phyloP scores from a whole-genome alignment of 2,113 vertebrate genomes.

The Oxygymnocypris stewartii region DNA sequence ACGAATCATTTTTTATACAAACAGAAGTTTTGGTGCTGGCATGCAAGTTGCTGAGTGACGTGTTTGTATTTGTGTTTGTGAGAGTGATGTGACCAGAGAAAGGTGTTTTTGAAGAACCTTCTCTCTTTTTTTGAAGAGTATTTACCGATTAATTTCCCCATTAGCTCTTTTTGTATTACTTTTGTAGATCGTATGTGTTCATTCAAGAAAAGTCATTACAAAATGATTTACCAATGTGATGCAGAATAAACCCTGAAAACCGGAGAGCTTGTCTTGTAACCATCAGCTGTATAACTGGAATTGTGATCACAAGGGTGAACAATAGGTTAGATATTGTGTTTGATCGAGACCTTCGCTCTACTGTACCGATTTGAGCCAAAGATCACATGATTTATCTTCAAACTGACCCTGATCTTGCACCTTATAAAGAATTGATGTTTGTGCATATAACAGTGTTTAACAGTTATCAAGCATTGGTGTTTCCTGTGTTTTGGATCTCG shows the following conservation, averaged over 20 bases:
- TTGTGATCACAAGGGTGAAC: not conserved
- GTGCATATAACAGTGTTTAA: constrained; percentile 43
- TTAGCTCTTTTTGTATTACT: constrained; percentile 19
- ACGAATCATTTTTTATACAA: constrained; percentile 59
- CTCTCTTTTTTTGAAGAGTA: constrained; percentile 42
- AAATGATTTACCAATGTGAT: not conserved
- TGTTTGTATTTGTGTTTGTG: constrained; percentile 56
- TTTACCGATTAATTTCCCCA: constrained; percentile 43
- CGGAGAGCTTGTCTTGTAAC: not conserved
- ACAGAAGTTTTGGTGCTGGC: constrained; percentile 46
- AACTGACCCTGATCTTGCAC: constrained; percentile 19
- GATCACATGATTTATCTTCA: constrained; percentile 43
- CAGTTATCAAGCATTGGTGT: constrained; percentile 25
- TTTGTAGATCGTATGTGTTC: constrained; percentile 30
- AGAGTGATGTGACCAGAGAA: constrained; percentile 63
- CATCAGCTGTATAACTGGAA: constrained; percentile 19
- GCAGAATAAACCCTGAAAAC: not conserved
- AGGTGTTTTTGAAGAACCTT: constrained; percentile 43
- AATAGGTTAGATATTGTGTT: constrained; percentile 15
- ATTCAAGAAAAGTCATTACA: not conserved
- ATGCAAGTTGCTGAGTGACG: constrained; percentile 58
- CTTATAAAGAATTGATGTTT: constrained; percentile 19
- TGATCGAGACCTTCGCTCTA: not conserved
- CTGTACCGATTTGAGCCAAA: constrained; percentile 46
- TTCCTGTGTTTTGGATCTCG: constrained; percentile 17